A percentile compares a stretch with the other conserved stretches of the same genome.
Evolutionary conservation across 1,140 invertebrate genomes (phyloP).

Genomic region (Drosophila willistoni): DNA sequence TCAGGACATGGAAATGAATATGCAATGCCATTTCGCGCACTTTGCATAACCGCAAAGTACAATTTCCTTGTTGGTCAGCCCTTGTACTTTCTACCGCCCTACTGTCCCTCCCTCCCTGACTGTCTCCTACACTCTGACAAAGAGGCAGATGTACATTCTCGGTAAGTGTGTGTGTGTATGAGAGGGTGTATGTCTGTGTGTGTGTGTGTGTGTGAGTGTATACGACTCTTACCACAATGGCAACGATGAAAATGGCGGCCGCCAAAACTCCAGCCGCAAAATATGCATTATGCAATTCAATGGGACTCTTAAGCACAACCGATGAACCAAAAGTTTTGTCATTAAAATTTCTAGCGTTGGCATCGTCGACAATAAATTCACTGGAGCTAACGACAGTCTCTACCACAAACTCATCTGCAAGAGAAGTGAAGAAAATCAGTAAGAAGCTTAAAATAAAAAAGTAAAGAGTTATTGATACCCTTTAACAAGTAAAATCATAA

Average conservation of each 20-base stretch:
- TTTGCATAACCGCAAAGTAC: constrained; percentile 64
- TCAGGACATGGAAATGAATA: constrained; percentile 70
- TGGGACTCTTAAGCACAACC: constrained; percentile 82
- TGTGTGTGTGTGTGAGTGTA: not conserved
- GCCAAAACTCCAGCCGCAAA: constrained; percentile 89
- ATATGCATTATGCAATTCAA: constrained; percentile 88
- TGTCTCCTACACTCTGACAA: constrained; percentile 1
- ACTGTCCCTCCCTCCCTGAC: not conserved
- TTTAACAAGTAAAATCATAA: not conserved
- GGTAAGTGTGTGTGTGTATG: constrained; percentile 14
- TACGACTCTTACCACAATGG: constrained; percentile 86
- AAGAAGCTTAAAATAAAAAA: not conserved
- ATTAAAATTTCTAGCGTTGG: constrained; percentile 85
- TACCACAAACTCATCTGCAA: constrained; percentile 86
- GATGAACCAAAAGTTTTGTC: constrained; percentile 86
- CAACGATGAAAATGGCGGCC: constrained; percentile 87
- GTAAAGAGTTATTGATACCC: constrained; percentile 26
- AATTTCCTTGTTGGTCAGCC: constrained; percentile 63
- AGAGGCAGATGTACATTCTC: not conserved
- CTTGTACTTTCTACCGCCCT: constrained; percentile 15
- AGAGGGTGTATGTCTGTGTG: constrained; percentile 19
- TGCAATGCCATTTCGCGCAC: constrained; percentile 60
- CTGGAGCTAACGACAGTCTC: constrained; percentile 86
- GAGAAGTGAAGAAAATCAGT: constrained; percentile 31
- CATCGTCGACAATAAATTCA: constrained; percentile 84